Percentiles rank a stretch among this genome's conserved stretches.
Conservation (phyloP, 2,797 vertebrate species). For the Liasis olivaceus region DNA sequence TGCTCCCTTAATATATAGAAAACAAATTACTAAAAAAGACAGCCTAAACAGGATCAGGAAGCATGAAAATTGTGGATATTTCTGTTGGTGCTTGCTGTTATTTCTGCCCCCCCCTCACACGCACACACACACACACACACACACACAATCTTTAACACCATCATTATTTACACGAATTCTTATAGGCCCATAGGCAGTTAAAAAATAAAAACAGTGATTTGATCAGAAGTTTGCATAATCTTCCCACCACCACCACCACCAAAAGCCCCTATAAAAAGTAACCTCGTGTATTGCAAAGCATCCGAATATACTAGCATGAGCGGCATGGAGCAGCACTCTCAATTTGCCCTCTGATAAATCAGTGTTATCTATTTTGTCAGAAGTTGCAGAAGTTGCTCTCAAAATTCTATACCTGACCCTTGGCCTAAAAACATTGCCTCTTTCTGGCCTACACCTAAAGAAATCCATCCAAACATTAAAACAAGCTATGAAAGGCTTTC, state of each 20-base stretch:
- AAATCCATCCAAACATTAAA: background rate
- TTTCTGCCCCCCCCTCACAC: background rate
- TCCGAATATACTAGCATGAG: background rate
- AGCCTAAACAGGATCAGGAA: background rate
- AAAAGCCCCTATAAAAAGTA: background rate
- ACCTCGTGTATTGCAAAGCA: background rate
- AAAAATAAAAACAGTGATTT: background rate
- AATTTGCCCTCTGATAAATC: background rate
- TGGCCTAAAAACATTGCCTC: background rate
- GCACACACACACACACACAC: no score
- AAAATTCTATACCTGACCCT: background rate
- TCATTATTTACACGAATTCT: background rate
- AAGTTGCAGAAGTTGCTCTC: background rate
- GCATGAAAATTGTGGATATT: background rate
- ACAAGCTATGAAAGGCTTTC: background rate
- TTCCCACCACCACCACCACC: background rate
- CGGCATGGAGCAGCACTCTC: background rate
- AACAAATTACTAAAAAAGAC: background rate
- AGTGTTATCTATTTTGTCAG: background rate
- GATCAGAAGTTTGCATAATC: background rate
- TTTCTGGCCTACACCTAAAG: background rate
- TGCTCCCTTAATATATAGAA: background rate
- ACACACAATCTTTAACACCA: background rate
- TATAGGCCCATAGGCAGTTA: background rate
- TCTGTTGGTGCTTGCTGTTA: background rate